Evolutionary conservation across 2,797 vertebrate genomes (phyloP).

Genomic region (Squalus acanthias): DNA sequence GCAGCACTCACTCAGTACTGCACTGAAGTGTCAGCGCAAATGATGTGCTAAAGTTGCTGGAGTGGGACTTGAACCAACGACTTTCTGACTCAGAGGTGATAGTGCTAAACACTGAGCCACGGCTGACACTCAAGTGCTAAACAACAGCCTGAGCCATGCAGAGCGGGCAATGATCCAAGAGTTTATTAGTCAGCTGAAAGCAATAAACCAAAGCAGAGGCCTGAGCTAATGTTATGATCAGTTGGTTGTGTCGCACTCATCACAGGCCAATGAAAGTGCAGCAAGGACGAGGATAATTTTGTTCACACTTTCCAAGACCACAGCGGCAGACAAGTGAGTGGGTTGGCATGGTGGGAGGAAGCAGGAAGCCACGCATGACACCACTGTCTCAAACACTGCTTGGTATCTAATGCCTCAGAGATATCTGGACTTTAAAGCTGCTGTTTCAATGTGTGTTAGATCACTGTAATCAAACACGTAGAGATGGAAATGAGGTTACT

Average conservation of each 20-base stretch:
- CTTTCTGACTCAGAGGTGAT: not conserved
- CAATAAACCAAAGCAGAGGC: not conserved
- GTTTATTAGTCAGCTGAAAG: not conserved
- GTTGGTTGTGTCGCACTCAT: not conserved
- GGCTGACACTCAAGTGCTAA: no score
- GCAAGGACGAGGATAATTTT: not conserved
- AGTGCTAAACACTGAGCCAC: not conserved
- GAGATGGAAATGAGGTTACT: not conserved
- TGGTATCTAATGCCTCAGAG: not conserved
- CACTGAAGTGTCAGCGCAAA: not conserved
- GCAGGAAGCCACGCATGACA: not conserved
- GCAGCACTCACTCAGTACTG: no score
- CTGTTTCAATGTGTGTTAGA: not conserved
- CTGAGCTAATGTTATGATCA: not conserved
- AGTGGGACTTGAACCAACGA: not conserved
- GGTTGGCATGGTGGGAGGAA: not conserved
- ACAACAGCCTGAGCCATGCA: not conserved
- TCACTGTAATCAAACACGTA: not conserved
- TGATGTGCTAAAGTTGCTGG: not conserved
- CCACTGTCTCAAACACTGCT: not conserved
- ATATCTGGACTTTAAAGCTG: not conserved
- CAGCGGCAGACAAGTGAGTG: not conserved
- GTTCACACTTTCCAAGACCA: not conserved
- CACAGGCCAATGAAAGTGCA: not conserved
- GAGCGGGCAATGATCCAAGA: not conserved